phyloP scores from a whole-genome alignment of 2,113 vertebrate species.

The Corydoras maculifer region DNA sequence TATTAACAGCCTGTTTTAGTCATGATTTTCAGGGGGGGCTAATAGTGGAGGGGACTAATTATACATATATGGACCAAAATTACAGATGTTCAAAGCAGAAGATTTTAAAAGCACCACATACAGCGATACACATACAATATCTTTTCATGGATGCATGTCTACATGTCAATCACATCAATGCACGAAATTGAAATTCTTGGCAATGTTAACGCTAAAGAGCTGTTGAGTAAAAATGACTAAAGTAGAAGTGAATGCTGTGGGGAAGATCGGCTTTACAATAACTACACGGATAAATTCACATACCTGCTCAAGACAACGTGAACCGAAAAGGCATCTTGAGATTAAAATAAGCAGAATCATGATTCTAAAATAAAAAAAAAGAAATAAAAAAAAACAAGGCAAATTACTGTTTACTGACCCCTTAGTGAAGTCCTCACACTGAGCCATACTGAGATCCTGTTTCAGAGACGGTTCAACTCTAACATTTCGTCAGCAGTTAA shows the following conservation, averaged over 20 bases:
- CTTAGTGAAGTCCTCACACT: neutral
- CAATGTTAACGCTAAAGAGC: too few relatives aligned
- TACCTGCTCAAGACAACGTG: conserved; percentile 11
- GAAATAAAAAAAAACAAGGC: conserved; percentile 13
- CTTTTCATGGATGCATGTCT: conserved; percentile 23
- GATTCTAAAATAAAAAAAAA: conserved; percentile 14
- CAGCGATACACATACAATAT: conserved; percentile 16
- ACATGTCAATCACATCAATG: conserved; percentile 38
- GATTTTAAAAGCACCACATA: neutral
- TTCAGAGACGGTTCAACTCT: neutral
- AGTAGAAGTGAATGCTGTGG: conserved; percentile 13
- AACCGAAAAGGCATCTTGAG: conserved; percentile 50
- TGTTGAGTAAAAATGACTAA: conserved; percentile 17
- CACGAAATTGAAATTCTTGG: too few relatives aligned
- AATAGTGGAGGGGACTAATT: too few relatives aligned
- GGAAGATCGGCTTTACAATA: neutral
- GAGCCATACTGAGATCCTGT: neutral
- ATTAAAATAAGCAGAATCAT: conserved; percentile 22
- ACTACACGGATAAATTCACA: neutral
- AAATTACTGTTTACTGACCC: conserved; percentile 4
- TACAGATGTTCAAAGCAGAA: neutral
- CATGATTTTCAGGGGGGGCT: too few relatives aligned
- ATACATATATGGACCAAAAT: neutral
- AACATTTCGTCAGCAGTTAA: conserved; percentile 1
- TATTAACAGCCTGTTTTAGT: too few relatives aligned